Conservation (phyloP, 2,888 invertebrate genomes). For the Caenorhabditis sp. region DNA sequence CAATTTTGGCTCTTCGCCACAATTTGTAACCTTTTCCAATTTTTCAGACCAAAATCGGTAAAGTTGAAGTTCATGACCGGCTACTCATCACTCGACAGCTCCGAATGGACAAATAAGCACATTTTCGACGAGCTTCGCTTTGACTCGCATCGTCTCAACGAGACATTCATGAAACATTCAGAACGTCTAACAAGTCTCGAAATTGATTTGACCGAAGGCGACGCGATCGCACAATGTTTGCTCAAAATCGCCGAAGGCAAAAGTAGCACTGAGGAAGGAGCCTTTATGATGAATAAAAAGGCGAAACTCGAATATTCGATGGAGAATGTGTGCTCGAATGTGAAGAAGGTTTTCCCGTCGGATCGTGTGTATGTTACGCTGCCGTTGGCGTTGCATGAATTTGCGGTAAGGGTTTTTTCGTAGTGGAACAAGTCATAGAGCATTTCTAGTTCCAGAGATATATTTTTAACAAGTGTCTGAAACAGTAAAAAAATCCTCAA, state of each 20-base stretch:
- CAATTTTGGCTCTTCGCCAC: too few species aligned
- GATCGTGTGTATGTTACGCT: not conserved
- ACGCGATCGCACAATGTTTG: constrained; percentile 4
- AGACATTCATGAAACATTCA: not conserved
- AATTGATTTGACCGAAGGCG: constrained; percentile 3
- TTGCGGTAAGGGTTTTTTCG: not conserved
- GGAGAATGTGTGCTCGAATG: constrained; percentile 2
- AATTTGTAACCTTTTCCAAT: not conserved
- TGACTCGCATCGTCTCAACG: constrained; percentile 22
- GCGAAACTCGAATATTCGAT: not conserved
- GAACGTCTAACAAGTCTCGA: not conserved
- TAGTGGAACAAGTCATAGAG: too few species aligned
- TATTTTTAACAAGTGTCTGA: too few species aligned
- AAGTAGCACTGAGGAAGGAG: too few species aligned
- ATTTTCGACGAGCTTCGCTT: constrained; percentile 29
- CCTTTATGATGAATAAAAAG: too few species aligned
- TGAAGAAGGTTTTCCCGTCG: constrained; percentile 1
- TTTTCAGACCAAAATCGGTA: constrained; percentile 12
- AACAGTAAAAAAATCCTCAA: too few species aligned
- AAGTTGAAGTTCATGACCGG: constrained; percentile 30
- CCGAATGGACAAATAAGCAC: constrained; percentile 13
- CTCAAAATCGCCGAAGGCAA: not conserved
- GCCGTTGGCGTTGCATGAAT: constrained; percentile 4
- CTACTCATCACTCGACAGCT: constrained; percentile 22
- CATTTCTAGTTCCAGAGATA: too few species aligned